Evolutionary conservation across 2,888 invertebrate genomes (phyloP).

Genomic region (Agrotis segetum): DNA sequence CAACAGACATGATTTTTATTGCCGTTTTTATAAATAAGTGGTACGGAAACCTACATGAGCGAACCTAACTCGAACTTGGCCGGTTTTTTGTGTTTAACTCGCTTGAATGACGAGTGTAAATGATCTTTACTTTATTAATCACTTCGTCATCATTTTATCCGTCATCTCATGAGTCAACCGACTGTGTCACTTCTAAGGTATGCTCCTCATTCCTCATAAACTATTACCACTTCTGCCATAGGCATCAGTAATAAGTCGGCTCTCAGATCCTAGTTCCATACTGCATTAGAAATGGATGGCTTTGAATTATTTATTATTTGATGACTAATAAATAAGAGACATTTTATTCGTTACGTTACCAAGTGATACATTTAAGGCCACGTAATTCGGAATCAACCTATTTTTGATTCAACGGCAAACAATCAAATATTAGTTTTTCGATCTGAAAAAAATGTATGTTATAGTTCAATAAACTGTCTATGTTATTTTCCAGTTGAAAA

Average conservation of each 20-base stretch:
- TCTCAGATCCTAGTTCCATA: background rate
- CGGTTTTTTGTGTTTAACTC: too few relatives aligned
- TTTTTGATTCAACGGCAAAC: too few relatives aligned
- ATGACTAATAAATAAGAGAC: constrained; percentile 39
- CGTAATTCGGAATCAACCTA: too few relatives aligned
- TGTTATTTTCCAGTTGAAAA: too few relatives aligned
- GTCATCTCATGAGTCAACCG: constrained; percentile 73
- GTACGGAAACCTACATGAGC: too few relatives aligned
- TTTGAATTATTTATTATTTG: constrained; percentile 31
- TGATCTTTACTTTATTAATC: constrained; percentile 1
- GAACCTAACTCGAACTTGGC: too few relatives aligned
- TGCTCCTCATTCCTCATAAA: constrained; percentile 37
- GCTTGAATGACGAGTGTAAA: background rate
- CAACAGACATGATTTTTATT: too few relatives aligned
- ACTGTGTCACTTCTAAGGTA: constrained; percentile 58
- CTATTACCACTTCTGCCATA: background rate
- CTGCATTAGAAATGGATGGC: constrained; percentile 21
- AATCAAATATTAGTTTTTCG: too few relatives aligned
- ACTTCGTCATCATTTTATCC: background rate
- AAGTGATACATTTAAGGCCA: background rate
- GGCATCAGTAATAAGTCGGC: background rate
- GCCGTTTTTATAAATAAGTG: too few relatives aligned
- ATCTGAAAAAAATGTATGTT: too few relatives aligned
- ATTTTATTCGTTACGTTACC: constrained; percentile 20
- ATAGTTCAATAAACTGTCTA: too few relatives aligned